Evolutionary conservation across 2,888 invertebrate species (phyloP), one percentile per base, ranked within the genome.

Genomic region (Oxyteleia sp.): DNA sequence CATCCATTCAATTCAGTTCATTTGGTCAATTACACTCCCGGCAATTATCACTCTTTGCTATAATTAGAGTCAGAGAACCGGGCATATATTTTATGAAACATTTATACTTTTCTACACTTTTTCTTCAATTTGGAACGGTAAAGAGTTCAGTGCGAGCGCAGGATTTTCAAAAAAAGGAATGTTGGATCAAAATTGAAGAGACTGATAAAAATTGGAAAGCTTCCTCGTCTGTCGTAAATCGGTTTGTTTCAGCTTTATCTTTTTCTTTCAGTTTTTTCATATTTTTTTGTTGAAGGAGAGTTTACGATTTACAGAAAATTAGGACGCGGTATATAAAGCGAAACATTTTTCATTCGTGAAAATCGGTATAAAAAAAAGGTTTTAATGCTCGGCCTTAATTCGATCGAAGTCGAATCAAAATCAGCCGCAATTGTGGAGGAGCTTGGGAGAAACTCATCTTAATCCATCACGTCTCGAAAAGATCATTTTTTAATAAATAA

Each of bases 1-100:
- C 80, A 80, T 43, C 59, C 59, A 79, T 72, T 79, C 72, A 72
- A 80, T 80, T 80, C 80, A 80, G 80, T 72, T 72, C 72, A 72
- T 80, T 80, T 80, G 66, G 72, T 80, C 80, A 80, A 80, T 72
- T 80, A 66, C 23, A 51, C 41, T 66, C 53, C 49, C 41, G 66
- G 29, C 66, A 74, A 80, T 80, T 80, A 80, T 80, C 72, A 72
- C 80, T 80, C 57, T 49, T 29, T 41, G 35, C 16, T 16, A 51
- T 59, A 80, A 80, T 80, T 80, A 71, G 59, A 57, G 47, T 20
- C 29, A 13, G 45, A 55, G 53, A 69, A 23, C 43, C 53, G 57
- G 35, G 57, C 41, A 32, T 32, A 20, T 10, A 15, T 63, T 74
- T 55, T 64, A 79, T 71, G 47, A 63, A 79, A 63, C 38, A 64